Base-by-base conservation (phyloP, 2,888 invertebrate species). In the Helobdella robusta region DNA sequence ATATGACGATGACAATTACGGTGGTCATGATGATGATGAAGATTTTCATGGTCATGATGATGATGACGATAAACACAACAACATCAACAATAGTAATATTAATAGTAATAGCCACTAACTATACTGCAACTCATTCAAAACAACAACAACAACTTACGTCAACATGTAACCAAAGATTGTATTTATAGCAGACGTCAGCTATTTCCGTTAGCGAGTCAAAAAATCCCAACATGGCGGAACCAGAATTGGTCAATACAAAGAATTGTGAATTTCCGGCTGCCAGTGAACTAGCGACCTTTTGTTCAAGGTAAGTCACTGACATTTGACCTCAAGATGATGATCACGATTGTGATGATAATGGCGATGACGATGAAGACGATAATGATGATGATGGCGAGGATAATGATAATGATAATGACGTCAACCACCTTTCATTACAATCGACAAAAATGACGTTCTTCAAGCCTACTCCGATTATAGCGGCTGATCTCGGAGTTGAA, bases 211-310 rank as follows among this genome's bases (percentile, higher is more conserved):
- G 86, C 0, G 94, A 92, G 83, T 98, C 97, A 79, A 93, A 97
- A 0, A 95, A 89, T 1, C 97, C 97, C 74, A 95, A 85, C 64
- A 98, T 97, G 0, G 97, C 98, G 0, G 97, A 95, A 8, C 97
- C 97, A 15, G 60, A 66, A 2, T 66, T 66, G 79, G 89, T 89
- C 78, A 88, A 89, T 67, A 97, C 95, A 82, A 97, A 94, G 84
- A 95, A 93, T 0, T 97, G 95, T 44, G 87, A 86, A 80, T 89
- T 84, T 0, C 95, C 95, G 74, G 86, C 85, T 46, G 86, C 85
- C 81, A 89, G 88, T 72, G 90, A 85, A 75, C 89, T 87, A 66
- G 87, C 77, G 69, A 98, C 88, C 68, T 91, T 84, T 65, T 89
- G 84, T 80, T 95, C 94, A 78, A 98, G 82, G 78, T 93, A 93